Conservation (phyloP, 2,113 vertebrate genomes). For the Trogon surrucura region DNA sequence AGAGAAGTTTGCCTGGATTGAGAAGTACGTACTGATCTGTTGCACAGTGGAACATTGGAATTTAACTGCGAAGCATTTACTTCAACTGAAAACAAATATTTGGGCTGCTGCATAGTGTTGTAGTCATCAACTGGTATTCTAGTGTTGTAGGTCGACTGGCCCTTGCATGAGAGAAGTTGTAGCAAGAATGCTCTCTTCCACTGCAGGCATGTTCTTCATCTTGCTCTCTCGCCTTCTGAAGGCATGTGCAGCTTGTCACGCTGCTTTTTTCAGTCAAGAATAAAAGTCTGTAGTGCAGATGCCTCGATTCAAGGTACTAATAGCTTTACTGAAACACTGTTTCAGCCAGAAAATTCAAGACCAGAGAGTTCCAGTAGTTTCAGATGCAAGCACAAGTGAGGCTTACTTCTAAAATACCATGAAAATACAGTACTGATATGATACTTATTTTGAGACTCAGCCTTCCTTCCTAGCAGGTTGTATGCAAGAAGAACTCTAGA, state of each 20-base stretch:
- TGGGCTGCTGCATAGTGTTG: neutral
- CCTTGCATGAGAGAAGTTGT: neutral
- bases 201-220: neutral
- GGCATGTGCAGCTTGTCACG: neutral
- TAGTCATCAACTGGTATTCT: neutral
- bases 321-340: neutral
- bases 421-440: neutral
- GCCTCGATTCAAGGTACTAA: neutral
- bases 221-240: neutral
- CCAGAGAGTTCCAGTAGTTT: neutral
- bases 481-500: neutral
- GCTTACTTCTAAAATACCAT: neutral
- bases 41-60: fast-evolving
- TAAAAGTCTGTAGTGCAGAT: neutral
- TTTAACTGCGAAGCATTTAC: neutral
- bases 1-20: neutral
- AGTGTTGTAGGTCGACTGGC: neutral
- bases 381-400: neutral
- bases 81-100: neutral
- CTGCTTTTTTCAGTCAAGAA: neutral
- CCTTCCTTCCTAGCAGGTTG: neutral
- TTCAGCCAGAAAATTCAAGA: neutral
- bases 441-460: neutral
- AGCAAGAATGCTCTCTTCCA: neutral
- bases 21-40: neutral